Base-by-base conservation (phyloP, 2,113 vertebrate species). In the Motacilla alba region DNA sequence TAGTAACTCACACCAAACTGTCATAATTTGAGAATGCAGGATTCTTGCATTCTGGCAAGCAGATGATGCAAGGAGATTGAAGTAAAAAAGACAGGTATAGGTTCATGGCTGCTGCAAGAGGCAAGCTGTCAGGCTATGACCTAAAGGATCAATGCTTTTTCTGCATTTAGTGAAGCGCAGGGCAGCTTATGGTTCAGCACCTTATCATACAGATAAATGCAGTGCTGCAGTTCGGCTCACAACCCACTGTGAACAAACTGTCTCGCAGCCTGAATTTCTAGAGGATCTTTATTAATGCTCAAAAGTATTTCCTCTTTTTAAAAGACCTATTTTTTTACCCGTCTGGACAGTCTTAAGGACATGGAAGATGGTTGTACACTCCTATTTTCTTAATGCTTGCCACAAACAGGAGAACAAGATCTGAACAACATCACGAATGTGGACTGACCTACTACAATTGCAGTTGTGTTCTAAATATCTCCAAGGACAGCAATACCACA, bases 221-320 rank as follows among this genome's bases (percentile, higher is more conserved):
- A 31, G 22, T 7, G 31, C 18, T 19, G 27, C 46, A 62, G 43
- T 11, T 70, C 52, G 63, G 52, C 70, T 68, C 27, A 20, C 0
- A 0, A 56, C 0, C 0, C 3, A 7, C 18, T 12, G 47, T 1
- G 0, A 12, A 52, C 62, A 68, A 60, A 53, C 30, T 12, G 41
- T 46, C 23, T 69, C 33, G 22, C 2, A 74, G 30, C 11, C 44
- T 59, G 66, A 55, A 39, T 44, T 81, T 46, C 33, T 59, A 63
- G 3, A 43, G 20, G 13, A 33, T 27, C 52, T 64, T 81, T 67
- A 84, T 24, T 60, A 78, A 84, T 37, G 14, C 8, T 30, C 26
- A 52, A 33, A 74, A 28, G 43, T 18, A 95, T 4, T 24, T 77
- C 21, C 12, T 78, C 11, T 47, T 76, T 66, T 55, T 20, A 47